Evolutionary conservation across 2,797 vertebrate genomes (phyloP), one percentile per base, ranked within the genome.

Genomic region (Chrysocyon brachyurus): DNA sequence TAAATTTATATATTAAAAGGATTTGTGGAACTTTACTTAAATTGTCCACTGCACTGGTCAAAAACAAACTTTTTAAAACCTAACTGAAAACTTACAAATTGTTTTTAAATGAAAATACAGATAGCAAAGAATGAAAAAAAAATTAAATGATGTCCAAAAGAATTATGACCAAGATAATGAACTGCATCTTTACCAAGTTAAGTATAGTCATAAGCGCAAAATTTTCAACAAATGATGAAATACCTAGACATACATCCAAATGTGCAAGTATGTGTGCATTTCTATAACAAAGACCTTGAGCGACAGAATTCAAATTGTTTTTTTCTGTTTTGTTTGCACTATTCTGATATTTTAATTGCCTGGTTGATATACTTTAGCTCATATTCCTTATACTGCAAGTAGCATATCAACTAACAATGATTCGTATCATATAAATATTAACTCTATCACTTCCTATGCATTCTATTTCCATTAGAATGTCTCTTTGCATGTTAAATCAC

Each of bases 71-170:
- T 96, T 63, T 82, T 21, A 87, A 82, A 83, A 40, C 2, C 12
- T 70, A 66, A 28, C 6, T 68, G 4, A 5, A 87, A 79, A 87
- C 24, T 83, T 77, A 59, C 4, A 82, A 33, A 57, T 75, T 3
- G 66, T 14, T 87, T 87, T 61, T 28, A 87, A 8, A 75, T 70
- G 12, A 61, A 91, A 68, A 87, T 46, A 46, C 2, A 26, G 31
- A 82, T 36, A 49, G 31, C 6, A 73, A 75, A 52, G 52, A 70
- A 93, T 31, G 6, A 75, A 66, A 61, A 12, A 73, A 82, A 91
- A 87, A 87, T 46, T 63, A 49, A 87, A 90, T 87, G 49, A 91
- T 77, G 8, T 17, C 52, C 26, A 87, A 12, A 90, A 73, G 89
- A 52, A 73, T 40, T 72, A 40, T 52, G 14, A 63, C n/a, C 31